Conservation (phyloP, 2,113 vertebrate species). For the Actenoides hombroni region DNA sequence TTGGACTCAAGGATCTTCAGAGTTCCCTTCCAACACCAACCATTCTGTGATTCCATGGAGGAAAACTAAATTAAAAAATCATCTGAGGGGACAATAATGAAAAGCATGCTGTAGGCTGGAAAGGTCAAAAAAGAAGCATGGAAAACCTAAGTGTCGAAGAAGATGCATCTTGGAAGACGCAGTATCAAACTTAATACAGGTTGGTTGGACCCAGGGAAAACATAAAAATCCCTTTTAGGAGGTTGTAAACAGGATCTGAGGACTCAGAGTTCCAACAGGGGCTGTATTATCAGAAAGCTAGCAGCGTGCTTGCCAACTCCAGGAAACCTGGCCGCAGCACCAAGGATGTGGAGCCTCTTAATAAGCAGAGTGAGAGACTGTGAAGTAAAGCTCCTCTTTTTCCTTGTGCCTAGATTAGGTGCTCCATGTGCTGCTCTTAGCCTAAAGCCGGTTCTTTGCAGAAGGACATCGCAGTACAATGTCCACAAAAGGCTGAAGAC, state of each 20-base stretch:
- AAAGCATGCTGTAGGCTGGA: neutral
- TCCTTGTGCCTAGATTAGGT: neutral
- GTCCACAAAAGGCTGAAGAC: neutral
- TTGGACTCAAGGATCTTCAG: too few species aligned
- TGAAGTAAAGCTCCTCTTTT: neutral
- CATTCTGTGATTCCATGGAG: neutral
- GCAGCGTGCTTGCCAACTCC: neutral
- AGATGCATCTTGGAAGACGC: neutral
- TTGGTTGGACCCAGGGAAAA: neutral
- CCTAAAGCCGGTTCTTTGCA: neutral
- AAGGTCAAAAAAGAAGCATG: neutral
- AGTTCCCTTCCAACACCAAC: too few species aligned
- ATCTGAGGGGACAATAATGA: neutral
- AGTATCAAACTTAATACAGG: neutral
- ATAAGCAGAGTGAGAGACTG: neutral
- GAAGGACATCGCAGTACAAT: neutral
- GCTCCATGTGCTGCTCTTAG: neutral
- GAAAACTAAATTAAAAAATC: neutral
- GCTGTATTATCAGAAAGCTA: slow-evolving; percentile 30
- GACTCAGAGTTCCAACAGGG: neutral
- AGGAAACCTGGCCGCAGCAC: neutral
- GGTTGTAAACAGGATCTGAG: neutral
- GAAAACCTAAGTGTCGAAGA: neutral
- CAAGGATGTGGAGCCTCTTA: neutral
- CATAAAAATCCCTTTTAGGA: neutral